These are phyloP conservation scores for Gorsachius goisagi DNA, from an alignment of 2,113 vertebrate species.

Conservation along the genomic window DNA sequence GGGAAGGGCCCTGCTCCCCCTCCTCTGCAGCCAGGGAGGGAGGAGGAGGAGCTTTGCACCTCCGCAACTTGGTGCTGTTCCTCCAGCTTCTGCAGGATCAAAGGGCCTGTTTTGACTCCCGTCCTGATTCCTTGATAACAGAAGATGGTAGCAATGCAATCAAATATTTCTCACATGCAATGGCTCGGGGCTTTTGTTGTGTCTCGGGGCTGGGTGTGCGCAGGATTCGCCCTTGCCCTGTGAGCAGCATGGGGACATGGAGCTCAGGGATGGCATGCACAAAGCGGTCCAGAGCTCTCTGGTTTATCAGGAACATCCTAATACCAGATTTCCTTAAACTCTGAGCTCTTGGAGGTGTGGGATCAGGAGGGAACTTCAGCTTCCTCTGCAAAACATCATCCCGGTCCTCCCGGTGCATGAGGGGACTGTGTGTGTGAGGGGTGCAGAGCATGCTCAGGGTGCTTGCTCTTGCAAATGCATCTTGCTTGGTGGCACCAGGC, in stretches of 20 bases:
- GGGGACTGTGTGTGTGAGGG: not conserved
- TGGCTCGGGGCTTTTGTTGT: not conserved
- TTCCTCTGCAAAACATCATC: not conserved
- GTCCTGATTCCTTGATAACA: not conserved
- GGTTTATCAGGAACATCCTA: not conserved
- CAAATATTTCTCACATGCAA: not conserved
- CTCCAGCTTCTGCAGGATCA: not conserved
- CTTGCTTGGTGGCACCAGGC: not conserved
- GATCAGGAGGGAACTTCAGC: rapidly evolving
- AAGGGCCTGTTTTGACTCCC: constrained; percentile 11
- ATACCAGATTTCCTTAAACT: not conserved
- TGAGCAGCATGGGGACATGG: rapidly evolving
- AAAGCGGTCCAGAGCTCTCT: not conserved
- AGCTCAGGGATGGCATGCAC: not conserved
- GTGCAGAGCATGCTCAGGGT: rapidly evolving
- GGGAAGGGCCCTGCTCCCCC: not conserved
- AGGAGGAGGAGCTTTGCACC: not conserved
- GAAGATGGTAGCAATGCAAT: not conserved
- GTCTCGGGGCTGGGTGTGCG: not conserved
- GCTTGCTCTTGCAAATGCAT: not conserved
- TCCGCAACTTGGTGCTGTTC: not conserved
- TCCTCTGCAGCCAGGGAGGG: not conserved
- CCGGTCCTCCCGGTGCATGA: rapidly evolving
- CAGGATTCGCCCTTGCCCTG: not conserved
- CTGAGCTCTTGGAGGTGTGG: not conserved